Evolutionary conservation across 1,140 invertebrate genomes (phyloP).

Genomic region (Charaxes varanes): DNA sequence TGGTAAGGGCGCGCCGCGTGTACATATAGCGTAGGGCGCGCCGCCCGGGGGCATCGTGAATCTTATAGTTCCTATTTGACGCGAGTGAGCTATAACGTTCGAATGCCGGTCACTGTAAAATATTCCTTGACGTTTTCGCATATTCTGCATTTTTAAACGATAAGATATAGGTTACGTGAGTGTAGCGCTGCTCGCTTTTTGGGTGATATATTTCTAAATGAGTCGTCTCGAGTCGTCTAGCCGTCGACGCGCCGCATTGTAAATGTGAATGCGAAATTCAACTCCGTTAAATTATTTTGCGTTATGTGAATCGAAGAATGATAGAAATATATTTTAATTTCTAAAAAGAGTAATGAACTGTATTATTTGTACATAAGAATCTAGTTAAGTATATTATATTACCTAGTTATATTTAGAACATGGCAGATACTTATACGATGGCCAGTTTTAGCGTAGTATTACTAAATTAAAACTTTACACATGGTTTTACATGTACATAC

Average conservation of each 20-base stretch:
- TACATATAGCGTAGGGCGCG: constrained; percentile 49
- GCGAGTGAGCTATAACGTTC: constrained; percentile 73
- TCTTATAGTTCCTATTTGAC: constrained; percentile 72
- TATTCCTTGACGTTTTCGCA: constrained; percentile 70
- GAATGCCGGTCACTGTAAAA: constrained; percentile 66
- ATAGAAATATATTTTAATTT: constrained; percentile 74
- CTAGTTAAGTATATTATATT: constrained; percentile 75
- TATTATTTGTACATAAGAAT: constrained; percentile 76
- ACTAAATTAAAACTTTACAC: constrained; percentile 75
- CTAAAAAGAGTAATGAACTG: constrained; percentile 72
- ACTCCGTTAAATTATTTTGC: constrained; percentile 75
- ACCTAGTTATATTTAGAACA: constrained; percentile 74
- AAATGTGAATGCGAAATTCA: constrained; percentile 74
- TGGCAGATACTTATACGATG: constrained; percentile 76
- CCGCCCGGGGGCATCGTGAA: constrained; percentile 60
- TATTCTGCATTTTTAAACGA: constrained; percentile 71
- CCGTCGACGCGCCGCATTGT: constrained; percentile 65
- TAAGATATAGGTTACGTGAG: constrained; percentile 66
- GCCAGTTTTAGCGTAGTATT: constrained; percentile 76
- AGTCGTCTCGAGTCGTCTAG: constrained; percentile 61
- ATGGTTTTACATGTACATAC: constrained; percentile 75
- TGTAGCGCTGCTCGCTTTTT: constrained; percentile 66
- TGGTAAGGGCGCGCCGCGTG: constrained; percentile 36
- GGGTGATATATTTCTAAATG: constrained; percentile 72
- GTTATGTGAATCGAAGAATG: constrained; percentile 74